Base-by-base conservation (phyloP, 2,113 vertebrate genomes). In the Xyliphius kryptos region DNA sequence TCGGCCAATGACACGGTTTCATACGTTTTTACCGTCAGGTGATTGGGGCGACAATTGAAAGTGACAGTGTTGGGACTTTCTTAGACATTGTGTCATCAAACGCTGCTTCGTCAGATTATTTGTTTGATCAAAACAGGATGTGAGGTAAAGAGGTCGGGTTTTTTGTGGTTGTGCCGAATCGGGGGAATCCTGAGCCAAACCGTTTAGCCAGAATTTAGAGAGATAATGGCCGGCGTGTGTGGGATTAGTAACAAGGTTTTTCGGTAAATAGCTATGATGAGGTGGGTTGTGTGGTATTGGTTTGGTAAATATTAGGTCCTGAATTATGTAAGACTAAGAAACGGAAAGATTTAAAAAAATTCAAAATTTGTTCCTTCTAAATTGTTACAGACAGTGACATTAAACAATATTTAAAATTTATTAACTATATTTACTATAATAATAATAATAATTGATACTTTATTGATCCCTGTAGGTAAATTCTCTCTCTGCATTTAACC, bases 1-100 rank as follows among this genome's bases (percentile, higher is more conserved):
- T 19, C 17, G 56, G 19, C 58, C 47, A 32, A 38, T 53, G 21
- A 20, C 12, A 43, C n/a, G 13, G 52, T 54, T 9, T 15, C 32
- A 72, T 62, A 61, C 67, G 62, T n/a, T 38, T 71, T 78, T 73
- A 75, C 67, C 63, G 71, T 81, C 81, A 81, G 79, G 77, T 85
- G 81, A 81, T 73, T 17, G 72, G 65, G 81, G 74, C 51, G 75
- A 48, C 57, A 59, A 58, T 47, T 15, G 10, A 12, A 19, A 73
- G 59, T 62, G 56, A 74, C 47, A 10, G 11, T 44, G 13, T 0
- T 32, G 75, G 82, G 74, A 79, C 53, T 66, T 71, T 80, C 77
- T 74, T 69, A 64, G n/a, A n/a, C n/a, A 67, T 57, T 19, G 40
- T 20, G 52, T 71, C 56, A 54, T 49, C 2, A 1, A 9, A 26